phyloP scores from a whole-genome alignment of 2,797 vertebrate genomes.

The Cryptoblepharus egeriae region DNA sequence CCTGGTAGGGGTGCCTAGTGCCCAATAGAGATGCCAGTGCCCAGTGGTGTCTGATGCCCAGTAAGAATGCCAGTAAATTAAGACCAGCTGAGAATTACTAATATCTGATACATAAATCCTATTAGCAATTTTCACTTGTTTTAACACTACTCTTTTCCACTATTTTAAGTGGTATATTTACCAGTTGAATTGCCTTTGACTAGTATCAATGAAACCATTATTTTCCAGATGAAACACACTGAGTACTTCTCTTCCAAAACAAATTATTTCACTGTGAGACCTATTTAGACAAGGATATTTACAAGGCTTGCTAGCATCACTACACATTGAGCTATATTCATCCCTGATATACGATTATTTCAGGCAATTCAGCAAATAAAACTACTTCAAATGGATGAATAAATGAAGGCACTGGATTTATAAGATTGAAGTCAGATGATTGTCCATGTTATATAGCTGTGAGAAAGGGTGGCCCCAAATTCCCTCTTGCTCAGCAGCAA shows the following conservation, averaged over 20 bases:
- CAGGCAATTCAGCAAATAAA: slow-evolving; percentile 18
- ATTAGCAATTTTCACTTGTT: background rate
- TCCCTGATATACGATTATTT: slow-evolving; percentile 20
- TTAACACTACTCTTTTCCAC: background rate
- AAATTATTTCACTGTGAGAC: slow-evolving; percentile 32
- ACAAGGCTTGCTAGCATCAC: slow-evolving; percentile 41
- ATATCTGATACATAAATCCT: background rate
- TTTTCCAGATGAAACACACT: slow-evolving; percentile 51
- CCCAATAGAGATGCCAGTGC: too few relatives aligned
- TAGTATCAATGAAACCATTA: background rate
- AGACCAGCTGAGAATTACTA: background rate
- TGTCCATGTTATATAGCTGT: too few relatives aligned
- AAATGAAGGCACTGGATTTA: background rate
- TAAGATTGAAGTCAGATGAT: background rate
- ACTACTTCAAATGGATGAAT: slow-evolving; percentile 13
- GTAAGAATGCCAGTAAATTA: too few relatives aligned
- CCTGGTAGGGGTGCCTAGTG: too few relatives aligned
- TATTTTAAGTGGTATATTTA: background rate
- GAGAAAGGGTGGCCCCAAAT: background rate
- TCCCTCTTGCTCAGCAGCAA: too few relatives aligned
- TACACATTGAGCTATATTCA: slow-evolving; percentile 35
- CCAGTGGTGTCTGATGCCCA: too few relatives aligned
- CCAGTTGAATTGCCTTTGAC: background rate
- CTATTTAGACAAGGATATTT: slow-evolving; percentile 32
- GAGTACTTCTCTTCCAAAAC: slow-evolving; percentile 43